Evolutionary conservation across 2,113 vertebrate genomes (phyloP), one percentile per base, ranked within the genome.

Genomic region (Passer domesticus): DNA sequence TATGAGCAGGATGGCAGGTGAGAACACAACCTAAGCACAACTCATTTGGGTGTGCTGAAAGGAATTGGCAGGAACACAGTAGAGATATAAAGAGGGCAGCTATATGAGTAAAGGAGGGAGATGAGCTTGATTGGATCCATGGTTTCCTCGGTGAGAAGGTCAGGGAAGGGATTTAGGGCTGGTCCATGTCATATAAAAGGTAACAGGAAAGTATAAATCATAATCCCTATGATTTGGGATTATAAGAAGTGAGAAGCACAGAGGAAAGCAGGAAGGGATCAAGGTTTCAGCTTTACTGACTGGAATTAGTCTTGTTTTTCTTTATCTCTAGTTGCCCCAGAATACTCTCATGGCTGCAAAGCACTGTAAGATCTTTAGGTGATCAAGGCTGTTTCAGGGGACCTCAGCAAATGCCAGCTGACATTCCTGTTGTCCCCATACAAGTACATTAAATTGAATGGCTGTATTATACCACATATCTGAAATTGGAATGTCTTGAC

Each of bases 141-240:
- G 25, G 7, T 52, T 87, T 87, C 49, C 62, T 53, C 10, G 3
- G 21, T 83, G 59, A 75, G 77, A 73, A 88, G 58, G 56, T 84
- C 66, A 82, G 60, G 46, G 24, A 87, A 60, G 15, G 49, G 58
- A 82, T 55, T 87, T 87, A 72, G 27, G 74, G 20, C 15, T 64
- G 44, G 11, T 84, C 44, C 27, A 5, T 55, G 27, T 52, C 30
- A 41, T n/a, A 72, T 39, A 78, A 84, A 87, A 95, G 66, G 47
- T 89, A 95, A 94, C 66, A 82, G 62, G 62, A 91, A 85, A 95
- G 43, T 83, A 74, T 56, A 90, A 91, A 93, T 81, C 82, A 78
- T 92, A 90, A 95, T 90, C 88, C 83, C 1, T 82, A 72, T 81
- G 59, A 83, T 89, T 69, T 73, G 67, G 58, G 75, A 95, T 87